These are phyloP conservation scores for Sylvicola cinctus DNA, from an alignment of 2,888 invertebrate genomes.

Conservation along the genomic window DNA sequence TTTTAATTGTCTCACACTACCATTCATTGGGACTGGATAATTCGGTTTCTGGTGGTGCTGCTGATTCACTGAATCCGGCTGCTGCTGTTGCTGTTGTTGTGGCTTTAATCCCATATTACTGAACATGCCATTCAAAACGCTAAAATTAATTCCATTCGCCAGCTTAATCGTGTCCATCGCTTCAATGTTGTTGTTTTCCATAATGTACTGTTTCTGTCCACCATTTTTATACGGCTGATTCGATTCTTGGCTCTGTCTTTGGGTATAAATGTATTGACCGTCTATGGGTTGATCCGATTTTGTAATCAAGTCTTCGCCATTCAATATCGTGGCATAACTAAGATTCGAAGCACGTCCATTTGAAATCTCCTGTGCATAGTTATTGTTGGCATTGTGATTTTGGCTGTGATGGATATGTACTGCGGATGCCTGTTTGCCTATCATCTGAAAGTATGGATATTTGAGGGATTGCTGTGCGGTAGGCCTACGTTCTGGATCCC, in stretches of 20 bases:
- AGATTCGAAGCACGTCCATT: constrained; percentile 7
- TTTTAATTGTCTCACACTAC: background rate
- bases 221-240: constrained; percentile 3
- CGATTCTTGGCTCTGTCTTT: too few relatives aligned
- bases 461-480: constrained; percentile 75
- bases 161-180: constrained; percentile 4
- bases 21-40: background rate
- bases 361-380: constrained; percentile 1
- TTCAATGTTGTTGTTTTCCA: background rate
- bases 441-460: constrained; percentile 29
- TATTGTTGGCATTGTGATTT: constrained; percentile 6
- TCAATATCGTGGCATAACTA: constrained; percentile 6
- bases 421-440: constrained; percentile 3
- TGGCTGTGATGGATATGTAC: constrained; percentile 3
- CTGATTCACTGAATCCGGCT: too few relatives aligned
- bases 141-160: constrained; percentile 4
- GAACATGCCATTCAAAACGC: constrained; percentile 1
- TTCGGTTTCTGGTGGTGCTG: background rate
- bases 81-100: too few relatives aligned
- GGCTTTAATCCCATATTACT: background rate
- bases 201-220: background rate
- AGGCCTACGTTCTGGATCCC: constrained; percentile 84
- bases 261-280: background rate
- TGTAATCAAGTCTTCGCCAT: constrained; percentile 4
- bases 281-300: constrained; percentile 4